Evolutionary conservation across 2,113 vertebrate species (phyloP).

Genomic region (Marmota monax): DNA sequence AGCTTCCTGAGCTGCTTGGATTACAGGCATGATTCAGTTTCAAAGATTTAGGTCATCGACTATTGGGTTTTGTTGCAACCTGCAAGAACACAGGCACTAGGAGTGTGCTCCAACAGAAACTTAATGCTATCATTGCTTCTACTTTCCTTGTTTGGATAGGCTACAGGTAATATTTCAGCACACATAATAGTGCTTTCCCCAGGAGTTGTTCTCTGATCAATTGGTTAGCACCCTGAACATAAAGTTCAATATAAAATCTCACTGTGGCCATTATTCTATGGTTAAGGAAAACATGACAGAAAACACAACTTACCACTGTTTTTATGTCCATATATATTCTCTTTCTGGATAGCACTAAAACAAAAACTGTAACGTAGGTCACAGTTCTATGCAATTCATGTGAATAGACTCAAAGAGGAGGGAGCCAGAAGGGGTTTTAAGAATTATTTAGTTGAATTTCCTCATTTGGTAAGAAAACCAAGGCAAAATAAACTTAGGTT

Average conservation of each 20-base stretch:
- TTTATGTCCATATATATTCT: slow-evolving; percentile 34
- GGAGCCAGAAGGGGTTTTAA: background rate
- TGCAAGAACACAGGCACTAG: background rate
- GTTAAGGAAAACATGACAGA: slow-evolving; percentile 42
- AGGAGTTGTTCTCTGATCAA: background rate
- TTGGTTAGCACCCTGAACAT: background rate
- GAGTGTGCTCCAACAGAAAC: background rate
- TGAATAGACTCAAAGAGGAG: background rate
- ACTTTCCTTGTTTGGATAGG: background rate
- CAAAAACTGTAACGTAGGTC: background rate
- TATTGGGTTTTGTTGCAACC: background rate
- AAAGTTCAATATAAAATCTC: slow-evolving; percentile 50
- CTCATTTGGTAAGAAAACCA: background rate
- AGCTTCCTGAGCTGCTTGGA: too few relatives aligned
- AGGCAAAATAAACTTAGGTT: background rate
- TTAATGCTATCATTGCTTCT: background rate
- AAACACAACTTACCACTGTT: background rate
- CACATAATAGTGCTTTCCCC: background rate
- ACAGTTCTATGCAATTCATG: background rate
- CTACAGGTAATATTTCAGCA: slow-evolving; percentile 18
- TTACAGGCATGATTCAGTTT: background rate
- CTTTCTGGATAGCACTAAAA: background rate
- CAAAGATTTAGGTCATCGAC: background rate
- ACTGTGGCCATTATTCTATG: slow-evolving; percentile 9
- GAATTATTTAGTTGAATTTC: background rate